Conservation (phyloP, 2,888 invertebrate species). For the Apodemia hepburni region DNA sequence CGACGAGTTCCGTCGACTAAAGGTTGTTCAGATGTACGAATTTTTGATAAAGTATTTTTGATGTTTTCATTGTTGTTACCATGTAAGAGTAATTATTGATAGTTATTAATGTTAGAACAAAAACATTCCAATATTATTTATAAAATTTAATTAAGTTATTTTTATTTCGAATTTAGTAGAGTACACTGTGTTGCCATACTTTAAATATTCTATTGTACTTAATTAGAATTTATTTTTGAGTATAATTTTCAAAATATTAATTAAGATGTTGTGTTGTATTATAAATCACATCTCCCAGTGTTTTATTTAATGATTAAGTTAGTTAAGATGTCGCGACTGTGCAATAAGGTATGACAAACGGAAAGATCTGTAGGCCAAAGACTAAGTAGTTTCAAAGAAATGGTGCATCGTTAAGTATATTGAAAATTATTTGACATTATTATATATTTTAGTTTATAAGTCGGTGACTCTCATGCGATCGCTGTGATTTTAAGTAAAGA, state of each 20-base stretch:
- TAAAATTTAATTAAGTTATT: slow-evolving; percentile 36
- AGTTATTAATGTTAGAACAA: slow-evolving; percentile 45
- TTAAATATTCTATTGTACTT: slow-evolving; percentile 66
- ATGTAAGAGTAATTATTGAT: slow-evolving; percentile 46
- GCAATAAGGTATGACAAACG: slow-evolving; percentile 55
- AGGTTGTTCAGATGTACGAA: slow-evolving; percentile 46
- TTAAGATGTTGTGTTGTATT: slow-evolving; percentile 25
- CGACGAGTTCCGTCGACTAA: slow-evolving; percentile 37
- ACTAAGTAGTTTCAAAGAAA: slow-evolving; percentile 39
- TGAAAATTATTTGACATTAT: slow-evolving; percentile 18
- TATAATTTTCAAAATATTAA: slow-evolving; percentile 17
- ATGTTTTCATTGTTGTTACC: slow-evolving; percentile 72
- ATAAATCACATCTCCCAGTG: slow-evolving; percentile 38
- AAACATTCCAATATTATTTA: slow-evolving; percentile 63
- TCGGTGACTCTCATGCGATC: slow-evolving; percentile 71
- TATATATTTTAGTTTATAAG: slow-evolving; percentile 50
- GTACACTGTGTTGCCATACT: slow-evolving; percentile 69
- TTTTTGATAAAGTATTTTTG: slow-evolving; percentile 64
- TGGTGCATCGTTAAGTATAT: slow-evolving; percentile 15
- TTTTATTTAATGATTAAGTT: slow-evolving; percentile 33
- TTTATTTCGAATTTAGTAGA: slow-evolving; percentile 34
- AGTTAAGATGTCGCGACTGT: slow-evolving; percentile 47
- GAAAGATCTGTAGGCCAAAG: slow-evolving; percentile 77
- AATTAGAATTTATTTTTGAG: slow-evolving; percentile 40
- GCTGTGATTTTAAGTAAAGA: slow-evolving; percentile 74